phyloP scores from a whole-genome alignment of 2,113 vertebrate genomes.

The Tyto alba region DNA sequence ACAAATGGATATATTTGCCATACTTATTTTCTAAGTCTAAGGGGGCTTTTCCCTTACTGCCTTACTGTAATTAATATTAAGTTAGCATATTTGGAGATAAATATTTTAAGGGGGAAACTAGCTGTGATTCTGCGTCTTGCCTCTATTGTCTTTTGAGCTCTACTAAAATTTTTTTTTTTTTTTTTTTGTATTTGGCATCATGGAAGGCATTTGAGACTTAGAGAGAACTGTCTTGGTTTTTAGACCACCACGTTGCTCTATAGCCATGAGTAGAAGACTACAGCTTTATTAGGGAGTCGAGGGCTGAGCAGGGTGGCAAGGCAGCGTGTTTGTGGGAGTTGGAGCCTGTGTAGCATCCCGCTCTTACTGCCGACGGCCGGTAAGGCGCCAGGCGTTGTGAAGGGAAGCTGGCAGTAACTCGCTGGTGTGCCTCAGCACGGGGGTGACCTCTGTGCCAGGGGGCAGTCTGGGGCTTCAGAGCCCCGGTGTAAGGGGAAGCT shows the following conservation, averaged over 20 bases:
- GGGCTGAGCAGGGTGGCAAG: background rate
- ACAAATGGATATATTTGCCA: background rate
- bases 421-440: background rate
- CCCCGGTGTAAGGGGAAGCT: background rate
- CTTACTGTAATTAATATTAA: background rate
- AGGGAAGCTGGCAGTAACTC: background rate
- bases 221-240: background rate
- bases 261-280: background rate
- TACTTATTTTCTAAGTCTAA: background rate
- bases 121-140: background rate
- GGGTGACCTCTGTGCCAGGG: no score
- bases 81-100: background rate
- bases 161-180: background rate
- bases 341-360: background rate
- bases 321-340: background rate
- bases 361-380: rapidly evolving
- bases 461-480: background rate
- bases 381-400: background rate
- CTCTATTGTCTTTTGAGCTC: background rate
- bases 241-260: background rate
- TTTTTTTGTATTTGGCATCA: background rate
- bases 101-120: background rate
- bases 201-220: background rate
- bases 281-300: background rate
- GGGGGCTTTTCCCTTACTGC: background rate